Conservation (phyloP, 2,113 vertebrate genomes). For the Ceyx cyanopectus region DNA sequence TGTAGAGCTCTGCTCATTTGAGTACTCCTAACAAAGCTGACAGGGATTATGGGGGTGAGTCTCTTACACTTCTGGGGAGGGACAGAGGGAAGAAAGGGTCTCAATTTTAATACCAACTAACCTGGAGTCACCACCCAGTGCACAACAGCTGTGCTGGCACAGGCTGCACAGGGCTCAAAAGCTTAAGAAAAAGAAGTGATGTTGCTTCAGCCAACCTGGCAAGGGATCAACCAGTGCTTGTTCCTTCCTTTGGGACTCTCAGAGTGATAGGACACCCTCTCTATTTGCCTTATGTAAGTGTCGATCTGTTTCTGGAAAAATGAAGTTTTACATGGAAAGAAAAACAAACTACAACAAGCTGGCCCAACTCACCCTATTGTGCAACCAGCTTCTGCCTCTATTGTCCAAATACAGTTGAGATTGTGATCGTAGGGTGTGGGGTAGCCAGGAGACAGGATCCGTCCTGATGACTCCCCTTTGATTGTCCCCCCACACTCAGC, state of each 20-base stretch:
- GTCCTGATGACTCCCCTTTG: slow-evolving; percentile 84
- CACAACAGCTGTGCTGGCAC: not conserved
- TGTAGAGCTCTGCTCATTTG: rapidly evolving
- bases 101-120: not conserved
- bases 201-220: not conserved
- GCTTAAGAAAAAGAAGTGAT: not conserved
- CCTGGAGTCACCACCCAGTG: not conserved
- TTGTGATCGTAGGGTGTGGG: slow-evolving; percentile 97
- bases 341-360: not conserved
- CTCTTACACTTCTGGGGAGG: not conserved
- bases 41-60: rapidly evolving
- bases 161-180: not conserved
- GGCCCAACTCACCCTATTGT: slow-evolving; percentile 90
- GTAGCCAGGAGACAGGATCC: slow-evolving; percentile 95
- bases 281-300: rapidly evolving
- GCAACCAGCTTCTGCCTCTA: slow-evolving; percentile 93
- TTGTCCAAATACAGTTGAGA: slow-evolving; percentile 94
- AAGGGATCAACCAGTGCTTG: not conserved
- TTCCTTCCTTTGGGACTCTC: not conserved
- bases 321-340: rapidly evolving
- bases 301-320: not conserved
- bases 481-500: slow-evolving; percentile 93
- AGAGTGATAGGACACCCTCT: not conserved
- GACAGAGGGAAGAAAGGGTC: rapidly evolving
- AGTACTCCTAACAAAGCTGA: not conserved